These are phyloP conservation scores for Lycocerus yunnanus DNA, from an alignment of 2,888 invertebrate genomes.

Conservation along the genomic window DNA sequence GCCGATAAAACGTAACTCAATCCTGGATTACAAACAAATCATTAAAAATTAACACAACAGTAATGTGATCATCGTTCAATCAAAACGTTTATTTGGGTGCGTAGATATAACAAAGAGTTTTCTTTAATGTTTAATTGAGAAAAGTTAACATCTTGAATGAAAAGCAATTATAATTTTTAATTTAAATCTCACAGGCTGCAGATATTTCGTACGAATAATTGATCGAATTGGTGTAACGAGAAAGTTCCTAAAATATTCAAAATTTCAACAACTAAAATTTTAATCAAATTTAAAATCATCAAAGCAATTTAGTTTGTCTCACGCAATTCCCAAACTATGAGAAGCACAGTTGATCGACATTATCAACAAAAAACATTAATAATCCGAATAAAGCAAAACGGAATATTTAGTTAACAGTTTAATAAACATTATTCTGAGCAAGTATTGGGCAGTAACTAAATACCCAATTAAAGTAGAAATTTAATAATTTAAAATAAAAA, in stretches of 20 bases:
- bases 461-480: too few species aligned
- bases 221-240: neutral
- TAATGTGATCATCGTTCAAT: neutral
- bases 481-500: too few species aligned
- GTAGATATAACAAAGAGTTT: neutral
- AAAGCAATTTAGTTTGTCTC: neutral
- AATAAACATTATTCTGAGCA: too few species aligned
- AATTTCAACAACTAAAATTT: neutral
- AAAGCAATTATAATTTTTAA: neutral
- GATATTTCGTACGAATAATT: neutral
- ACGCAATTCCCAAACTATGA: neutral
- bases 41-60: neutral
- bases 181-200: neutral
- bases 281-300: neutral
- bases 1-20: too few species aligned
- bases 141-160: neutral
- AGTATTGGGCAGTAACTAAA: too few species aligned
- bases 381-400: too few species aligned
- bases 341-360: neutral
- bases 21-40: neutral
- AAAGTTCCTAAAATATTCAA: neutral
- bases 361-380: too few species aligned
- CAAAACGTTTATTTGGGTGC: neutral
- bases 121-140: neutral
- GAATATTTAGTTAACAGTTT: too few species aligned